A percentile compares a stretch with the other conserved stretches of the same genome.
Conservation (phyloP, 2,113 vertebrate species). For the Chionomys nivalis region DNA sequence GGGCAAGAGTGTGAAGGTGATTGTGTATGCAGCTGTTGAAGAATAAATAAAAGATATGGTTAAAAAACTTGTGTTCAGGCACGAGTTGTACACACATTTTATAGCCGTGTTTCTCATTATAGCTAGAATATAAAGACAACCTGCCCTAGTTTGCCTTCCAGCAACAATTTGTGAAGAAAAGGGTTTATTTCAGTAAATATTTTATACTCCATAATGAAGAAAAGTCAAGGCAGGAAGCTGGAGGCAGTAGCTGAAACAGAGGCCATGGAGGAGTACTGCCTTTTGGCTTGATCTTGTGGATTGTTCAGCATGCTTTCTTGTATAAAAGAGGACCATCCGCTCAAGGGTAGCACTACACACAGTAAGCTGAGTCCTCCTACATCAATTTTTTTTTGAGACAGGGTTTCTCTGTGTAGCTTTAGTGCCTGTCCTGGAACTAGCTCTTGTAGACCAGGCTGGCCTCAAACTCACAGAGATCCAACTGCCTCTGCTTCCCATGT, state of each 20-base stretch:
- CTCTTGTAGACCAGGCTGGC: no score
- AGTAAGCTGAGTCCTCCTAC: neutral
- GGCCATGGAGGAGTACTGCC: neutral
- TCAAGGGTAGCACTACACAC: neutral
- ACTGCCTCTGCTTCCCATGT: no score
- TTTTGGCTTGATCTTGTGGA: neutral
- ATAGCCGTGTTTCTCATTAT: no score
- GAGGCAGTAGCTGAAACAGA: neutral
- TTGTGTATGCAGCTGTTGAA: neutral
- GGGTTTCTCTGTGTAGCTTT: no score
- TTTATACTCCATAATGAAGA: neutral
- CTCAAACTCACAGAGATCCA: no score
- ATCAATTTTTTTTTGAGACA: no score
- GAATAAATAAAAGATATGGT: neutral
- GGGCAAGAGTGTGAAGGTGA: no score
- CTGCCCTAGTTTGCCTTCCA: neutral
- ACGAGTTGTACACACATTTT: neutral
- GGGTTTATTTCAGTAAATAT: neutral
- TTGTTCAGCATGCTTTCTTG: neutral
- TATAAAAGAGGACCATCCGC: neutral
- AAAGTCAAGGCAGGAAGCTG: neutral
- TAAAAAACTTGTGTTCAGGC: neutral
- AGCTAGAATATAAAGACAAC: neutral
- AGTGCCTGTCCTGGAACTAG: no score
- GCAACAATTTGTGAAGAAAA: neutral